phyloP scores from a whole-genome alignment of 2,888 invertebrate genomes.

The Lithodes maja region DNA sequence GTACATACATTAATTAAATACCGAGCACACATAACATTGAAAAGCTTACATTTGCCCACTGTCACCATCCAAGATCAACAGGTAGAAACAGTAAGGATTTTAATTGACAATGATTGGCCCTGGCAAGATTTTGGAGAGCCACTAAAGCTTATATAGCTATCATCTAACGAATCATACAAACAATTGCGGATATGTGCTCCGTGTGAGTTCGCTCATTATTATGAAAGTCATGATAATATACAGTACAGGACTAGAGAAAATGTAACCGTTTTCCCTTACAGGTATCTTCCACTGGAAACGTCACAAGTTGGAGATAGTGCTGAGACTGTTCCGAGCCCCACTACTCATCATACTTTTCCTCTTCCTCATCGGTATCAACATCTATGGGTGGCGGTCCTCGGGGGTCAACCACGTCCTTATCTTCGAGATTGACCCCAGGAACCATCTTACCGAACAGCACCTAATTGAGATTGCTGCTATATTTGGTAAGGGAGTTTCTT shows the following conservation, averaged over 20 bases:
- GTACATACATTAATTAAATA: too few relatives aligned
- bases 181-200: too few relatives aligned
- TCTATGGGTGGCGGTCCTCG: conserved; percentile 83
- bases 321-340: conserved; percentile 94
- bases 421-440: conserved; percentile 96
- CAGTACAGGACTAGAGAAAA: background rate
- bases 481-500: conserved; percentile 82
- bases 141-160: too few relatives aligned
- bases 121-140: too few relatives aligned
- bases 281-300: conserved; percentile 83
- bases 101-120: too few relatives aligned
- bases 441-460: conserved; percentile 86
- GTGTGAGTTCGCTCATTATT: too few relatives aligned
- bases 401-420: conserved; percentile 98
- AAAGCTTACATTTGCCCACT: too few relatives aligned
- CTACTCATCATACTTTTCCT: conserved; percentile 93
- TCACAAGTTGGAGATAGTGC: conserved; percentile 81
- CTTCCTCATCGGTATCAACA: conserved; percentile 96
- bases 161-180: too few relatives aligned
- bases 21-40: too few relatives aligned
- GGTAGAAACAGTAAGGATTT: too few relatives aligned
- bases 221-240: background rate
- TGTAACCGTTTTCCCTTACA: conserved; percentile 76
- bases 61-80: too few relatives aligned
- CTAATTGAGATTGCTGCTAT: conserved; percentile 95